These are phyloP conservation scores for Drosophila nr. perissopoda DNA, from an alignment of 2,888 invertebrate species.

Conservation along the genomic window DNA sequence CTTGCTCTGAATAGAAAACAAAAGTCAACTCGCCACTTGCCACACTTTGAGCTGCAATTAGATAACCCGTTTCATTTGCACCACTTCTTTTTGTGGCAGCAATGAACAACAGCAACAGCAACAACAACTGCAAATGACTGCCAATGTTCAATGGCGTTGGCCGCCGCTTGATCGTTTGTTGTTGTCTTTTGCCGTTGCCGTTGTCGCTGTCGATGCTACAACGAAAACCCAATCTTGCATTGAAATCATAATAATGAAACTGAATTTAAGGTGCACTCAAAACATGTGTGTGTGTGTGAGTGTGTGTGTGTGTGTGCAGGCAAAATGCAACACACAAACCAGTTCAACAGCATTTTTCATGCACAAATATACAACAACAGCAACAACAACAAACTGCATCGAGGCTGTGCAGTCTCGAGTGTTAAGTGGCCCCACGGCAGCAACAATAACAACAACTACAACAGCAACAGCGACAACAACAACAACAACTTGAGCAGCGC, in stretches of 20 bases:
- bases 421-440: slow-evolving; percentile 49
- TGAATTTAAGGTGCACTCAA: slow-evolving; percentile 77
- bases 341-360: slow-evolving; percentile 76
- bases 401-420: slow-evolving; percentile 54
- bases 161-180: slow-evolving; percentile 42
- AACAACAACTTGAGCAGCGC: slow-evolving; percentile 14
- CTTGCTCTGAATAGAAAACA: slow-evolving; percentile 73
- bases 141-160: slow-evolving; percentile 80
- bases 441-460: background rate
- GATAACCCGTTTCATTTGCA: slow-evolving; percentile 79
- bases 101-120: slow-evolving; percentile 21
- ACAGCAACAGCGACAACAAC: background rate
- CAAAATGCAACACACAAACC: slow-evolving; percentile 54
- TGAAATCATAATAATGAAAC: slow-evolving; percentile 79
- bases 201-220: slow-evolving; percentile 50
- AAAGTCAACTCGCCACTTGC: slow-evolving; percentile 80
- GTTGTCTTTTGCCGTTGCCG: slow-evolving; percentile 27
- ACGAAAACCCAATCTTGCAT: slow-evolving; percentile 69
- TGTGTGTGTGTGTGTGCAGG: slow-evolving; percentile 6
- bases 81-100: slow-evolving; percentile 71
- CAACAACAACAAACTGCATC: slow-evolving; percentile 30
- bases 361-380: slow-evolving; percentile 41
- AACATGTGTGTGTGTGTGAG: background rate
- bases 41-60: slow-evolving; percentile 78
- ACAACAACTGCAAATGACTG: slow-evolving; percentile 67